phyloP scores from a whole-genome alignment of 2,113 vertebrate species.

The Myrmecobius fasciatus region DNA sequence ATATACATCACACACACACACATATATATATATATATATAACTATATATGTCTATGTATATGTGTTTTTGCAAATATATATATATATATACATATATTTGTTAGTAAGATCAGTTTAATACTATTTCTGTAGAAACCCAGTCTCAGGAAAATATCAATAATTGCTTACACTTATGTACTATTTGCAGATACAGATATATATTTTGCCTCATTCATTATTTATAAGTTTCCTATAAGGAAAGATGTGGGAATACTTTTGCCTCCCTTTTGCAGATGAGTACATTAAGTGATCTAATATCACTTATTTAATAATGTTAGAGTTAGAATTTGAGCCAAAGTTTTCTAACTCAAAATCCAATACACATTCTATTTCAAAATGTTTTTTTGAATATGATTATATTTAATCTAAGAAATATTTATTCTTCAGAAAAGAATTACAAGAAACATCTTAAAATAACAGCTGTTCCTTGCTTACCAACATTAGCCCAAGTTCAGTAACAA shows the following conservation, averaged over 20 bases:
- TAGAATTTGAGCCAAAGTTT: background rate
- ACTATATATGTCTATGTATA: too few species aligned
- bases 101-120: background rate
- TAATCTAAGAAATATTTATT: background rate
- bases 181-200: background rate
- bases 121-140: background rate
- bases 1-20: too few species aligned
- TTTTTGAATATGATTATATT: background rate
- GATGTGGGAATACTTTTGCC: background rate
- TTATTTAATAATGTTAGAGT: background rate
- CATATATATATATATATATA: too few species aligned
- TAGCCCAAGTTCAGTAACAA: background rate
- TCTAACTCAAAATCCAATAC: background rate
- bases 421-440: background rate
- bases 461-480: background rate
- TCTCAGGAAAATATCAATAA: background rate
- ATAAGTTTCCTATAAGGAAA: background rate
- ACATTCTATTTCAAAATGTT: background rate
- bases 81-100: too few species aligned
- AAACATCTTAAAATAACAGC: background rate
- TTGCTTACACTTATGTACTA: background rate
- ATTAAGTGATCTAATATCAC: background rate
- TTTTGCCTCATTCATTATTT: background rate
- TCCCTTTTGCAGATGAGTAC: constrained; percentile 11
- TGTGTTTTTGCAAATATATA: too few species aligned